Evolutionary conservation across 2,113 vertebrate species (phyloP).

Genomic region (Cromileptes altivelis): DNA sequence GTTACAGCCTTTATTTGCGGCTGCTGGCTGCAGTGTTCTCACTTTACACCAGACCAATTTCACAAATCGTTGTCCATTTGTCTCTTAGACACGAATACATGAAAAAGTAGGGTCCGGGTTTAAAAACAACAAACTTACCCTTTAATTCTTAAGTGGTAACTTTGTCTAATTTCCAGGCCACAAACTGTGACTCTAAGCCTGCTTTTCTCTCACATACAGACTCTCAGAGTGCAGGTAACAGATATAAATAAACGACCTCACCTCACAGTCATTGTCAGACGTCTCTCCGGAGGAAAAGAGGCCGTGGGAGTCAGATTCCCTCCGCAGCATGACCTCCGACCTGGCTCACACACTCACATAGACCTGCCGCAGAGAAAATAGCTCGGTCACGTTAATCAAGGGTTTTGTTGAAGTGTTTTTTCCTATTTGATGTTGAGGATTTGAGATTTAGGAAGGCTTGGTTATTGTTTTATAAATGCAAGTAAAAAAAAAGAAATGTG

Average conservation of each 20-base stretch:
- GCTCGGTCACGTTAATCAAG: neutral
- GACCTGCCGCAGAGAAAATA: conserved; percentile 35
- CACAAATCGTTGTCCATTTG: too few species aligned
- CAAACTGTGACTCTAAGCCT: neutral
- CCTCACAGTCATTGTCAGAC: conserved; percentile 83
- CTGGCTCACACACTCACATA: conserved; percentile 66
- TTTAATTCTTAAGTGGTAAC: neutral
- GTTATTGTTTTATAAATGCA: neutral
- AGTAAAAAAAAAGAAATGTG: too few species aligned
- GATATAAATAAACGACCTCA: conserved; percentile 51
- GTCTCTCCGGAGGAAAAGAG: conserved; percentile 80
- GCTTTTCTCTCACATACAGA: neutral
- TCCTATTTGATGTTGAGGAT: neutral
- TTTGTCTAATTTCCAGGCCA: neutral
- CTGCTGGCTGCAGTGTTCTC: too few species aligned
- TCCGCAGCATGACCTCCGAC: conserved; percentile 81
- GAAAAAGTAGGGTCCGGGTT: too few species aligned
- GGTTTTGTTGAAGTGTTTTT: neutral
- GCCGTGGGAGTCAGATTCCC: conserved; percentile 75
- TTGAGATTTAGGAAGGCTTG: neutral
- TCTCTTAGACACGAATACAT: too few species aligned
- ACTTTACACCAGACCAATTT: too few species aligned
- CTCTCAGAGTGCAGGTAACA: neutral
- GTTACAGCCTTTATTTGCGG: too few species aligned
- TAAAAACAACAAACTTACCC: too few species aligned